phyloP scores from a whole-genome alignment of 2,888 invertebrate genomes.

The Scaptomyza tumidula region DNA sequence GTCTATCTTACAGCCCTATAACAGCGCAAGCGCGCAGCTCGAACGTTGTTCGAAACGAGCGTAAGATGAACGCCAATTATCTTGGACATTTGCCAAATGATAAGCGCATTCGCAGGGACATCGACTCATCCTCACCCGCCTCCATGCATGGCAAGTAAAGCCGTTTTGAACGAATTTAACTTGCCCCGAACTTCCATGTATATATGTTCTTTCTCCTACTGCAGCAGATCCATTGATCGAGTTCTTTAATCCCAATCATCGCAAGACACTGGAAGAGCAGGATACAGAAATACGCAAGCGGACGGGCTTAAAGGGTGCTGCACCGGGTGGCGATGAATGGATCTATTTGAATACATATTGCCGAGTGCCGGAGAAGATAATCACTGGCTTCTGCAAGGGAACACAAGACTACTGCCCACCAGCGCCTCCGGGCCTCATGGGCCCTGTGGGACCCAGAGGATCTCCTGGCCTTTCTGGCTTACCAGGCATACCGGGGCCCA shows the following conservation, averaged over 20 bases:
- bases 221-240: constrained; percentile 88
- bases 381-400: constrained; percentile 93
- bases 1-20: constrained; percentile 23
- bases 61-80: constrained; percentile 67
- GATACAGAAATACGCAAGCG: constrained; percentile 87
- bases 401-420: constrained; percentile 92
- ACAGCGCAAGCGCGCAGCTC: constrained; percentile 28
- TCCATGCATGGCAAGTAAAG: constrained; percentile 82
- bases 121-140: constrained; percentile 79
- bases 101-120: constrained; percentile 79
- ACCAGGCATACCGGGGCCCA: constrained; percentile 88
- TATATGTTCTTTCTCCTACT: constrained; percentile 3
- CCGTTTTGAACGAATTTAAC: background rate
- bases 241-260: constrained; percentile 90
- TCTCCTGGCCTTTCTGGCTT: constrained; percentile 84
- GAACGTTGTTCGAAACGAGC: constrained; percentile 63
- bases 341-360: constrained; percentile 95
- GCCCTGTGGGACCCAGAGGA: constrained; percentile 88
- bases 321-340: constrained; percentile 91
- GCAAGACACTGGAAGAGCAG: constrained; percentile 88
- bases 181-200: background rate
- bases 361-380: constrained; percentile 92
- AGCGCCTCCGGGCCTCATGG: constrained; percentile 87
- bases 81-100: constrained; percentile 31
- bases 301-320: constrained; percentile 88